Conservation (phyloP, 2,797 vertebrate genomes). For the Betta splendens region DNA sequence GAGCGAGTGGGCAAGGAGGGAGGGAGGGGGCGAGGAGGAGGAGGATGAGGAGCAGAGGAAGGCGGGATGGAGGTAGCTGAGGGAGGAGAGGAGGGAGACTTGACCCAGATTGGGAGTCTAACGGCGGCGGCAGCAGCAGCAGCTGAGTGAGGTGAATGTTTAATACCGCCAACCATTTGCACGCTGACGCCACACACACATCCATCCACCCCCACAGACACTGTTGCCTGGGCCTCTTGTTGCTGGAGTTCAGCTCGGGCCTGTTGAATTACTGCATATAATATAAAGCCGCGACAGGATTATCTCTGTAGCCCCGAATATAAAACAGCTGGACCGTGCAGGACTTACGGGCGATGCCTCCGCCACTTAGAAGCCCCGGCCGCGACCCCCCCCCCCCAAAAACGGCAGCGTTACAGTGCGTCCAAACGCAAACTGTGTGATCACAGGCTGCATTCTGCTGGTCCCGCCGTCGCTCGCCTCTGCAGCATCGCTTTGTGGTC, state of each 20-base stretch:
- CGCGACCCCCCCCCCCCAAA: too few species aligned
- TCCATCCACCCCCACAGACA: conserved; percentile 46
- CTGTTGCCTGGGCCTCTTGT: conserved; percentile 77
- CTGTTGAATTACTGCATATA: conserved; percentile 73
- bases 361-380: too few species aligned
- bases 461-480: too few species aligned
- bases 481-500: too few species aligned
- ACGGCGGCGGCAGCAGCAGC: conserved; percentile 65
- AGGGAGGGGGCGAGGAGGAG: conserved; percentile 28
- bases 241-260: conserved; percentile 68
- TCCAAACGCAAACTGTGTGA: too few species aligned
- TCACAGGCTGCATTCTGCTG: too few species aligned
- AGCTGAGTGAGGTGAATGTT: conserved; percentile 80
- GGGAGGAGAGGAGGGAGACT: conserved; percentile 76
- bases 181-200: conserved; percentile 38
- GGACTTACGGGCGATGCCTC: conserved; percentile 35
- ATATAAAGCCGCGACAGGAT: too few species aligned
- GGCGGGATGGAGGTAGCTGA: conserved; percentile 73
- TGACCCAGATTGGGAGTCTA: conserved; percentile 80
- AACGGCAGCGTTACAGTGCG: neutral
- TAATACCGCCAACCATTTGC: conserved; percentile 73
- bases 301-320: conserved; percentile 32
- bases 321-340: conserved; percentile 27
- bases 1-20: conserved; percentile 29
- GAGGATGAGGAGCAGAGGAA: conserved; percentile 42